Base-by-base conservation (phyloP, 2,113 vertebrate genomes). In the Garra rufa region DNA sequence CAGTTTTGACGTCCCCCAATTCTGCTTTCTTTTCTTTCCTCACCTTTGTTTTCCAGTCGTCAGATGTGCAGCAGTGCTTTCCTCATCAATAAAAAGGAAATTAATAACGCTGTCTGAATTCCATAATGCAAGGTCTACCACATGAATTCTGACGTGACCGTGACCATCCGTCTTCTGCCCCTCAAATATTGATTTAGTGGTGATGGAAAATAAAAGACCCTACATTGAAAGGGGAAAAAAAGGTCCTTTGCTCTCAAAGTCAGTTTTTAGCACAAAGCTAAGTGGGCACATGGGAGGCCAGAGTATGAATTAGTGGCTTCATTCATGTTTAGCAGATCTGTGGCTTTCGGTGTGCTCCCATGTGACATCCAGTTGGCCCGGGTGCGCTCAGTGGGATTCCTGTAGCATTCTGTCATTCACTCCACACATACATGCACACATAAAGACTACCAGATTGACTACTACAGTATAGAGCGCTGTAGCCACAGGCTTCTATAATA, bases 401-500 rank as follows among this genome's bases (percentile, higher is more conserved):
- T 55, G 34, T 8, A 70, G 67, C 26, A n/a, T 88, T 85, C 83
- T 92, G 83, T 92, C 92, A 91, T 76, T 75, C 43, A 28, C 70
- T n/a, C 67, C 65, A 43, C 88, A 77, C 87, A 87, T 57, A 70
- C 61, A 69, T 34, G 44, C 43, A 57, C 73, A 19, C 46, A 74
- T 55, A 85, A 81, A 78, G 59, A 52, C 87, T 75, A 34, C 83
- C 86, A 75, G 48, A 83, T 86, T 88, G 85, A 75, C 90, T 55
- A 59, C 91, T 88, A 76, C 87, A 88, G 90, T 90, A 83, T 86
- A 87, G 89, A 84, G 75, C 81, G 87, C 86, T 85, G 87, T 87
- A 88, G 84, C 90, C 86, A 84, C 75, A 7, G 74, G 87, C 89
- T 94, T 89, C 89, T 92, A 93, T 90, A 94, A 94, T 94, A 94